phyloP scores from a whole-genome alignment of 2,888 invertebrate species.

The Catotricha subobsoleta region DNA sequence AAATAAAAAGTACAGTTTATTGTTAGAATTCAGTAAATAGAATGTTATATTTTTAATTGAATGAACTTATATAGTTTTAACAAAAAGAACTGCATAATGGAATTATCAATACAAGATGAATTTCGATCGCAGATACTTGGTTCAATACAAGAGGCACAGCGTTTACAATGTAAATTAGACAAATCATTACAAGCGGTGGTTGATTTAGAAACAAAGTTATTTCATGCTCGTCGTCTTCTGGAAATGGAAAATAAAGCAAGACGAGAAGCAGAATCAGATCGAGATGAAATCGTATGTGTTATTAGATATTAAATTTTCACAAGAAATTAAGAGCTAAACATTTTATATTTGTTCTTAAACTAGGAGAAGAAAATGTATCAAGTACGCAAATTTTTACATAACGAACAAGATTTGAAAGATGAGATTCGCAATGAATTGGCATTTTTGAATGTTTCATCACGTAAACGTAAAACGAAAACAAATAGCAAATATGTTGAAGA shows the following conservation, averaged over 20 bases:
- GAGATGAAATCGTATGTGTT: too few species aligned
- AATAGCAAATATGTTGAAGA: slow-evolving; percentile 23
- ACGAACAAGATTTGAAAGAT: slow-evolving; percentile 54
- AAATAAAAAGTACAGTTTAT: too few species aligned
- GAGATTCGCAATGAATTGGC: slow-evolving; percentile 67
- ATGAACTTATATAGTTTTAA: too few species aligned
- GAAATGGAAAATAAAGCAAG: slow-evolving; percentile 61
- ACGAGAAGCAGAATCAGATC: slow-evolving; percentile 49
- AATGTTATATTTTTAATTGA: too few species aligned
- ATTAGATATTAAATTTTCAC: slow-evolving; percentile 34
- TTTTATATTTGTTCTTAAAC: neutral
- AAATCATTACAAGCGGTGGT: slow-evolving; percentile 51
- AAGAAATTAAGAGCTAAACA: too few species aligned
- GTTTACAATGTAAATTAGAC: slow-evolving; percentile 51
- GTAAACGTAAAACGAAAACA: slow-evolving; percentile 37
- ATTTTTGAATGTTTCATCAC: slow-evolving; percentile 45
- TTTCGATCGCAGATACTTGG: slow-evolving; percentile 49
- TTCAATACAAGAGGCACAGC: slow-evolving; percentile 50
- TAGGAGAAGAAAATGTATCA: slow-evolving; percentile 55
- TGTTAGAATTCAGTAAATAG: too few species aligned
- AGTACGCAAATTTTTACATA: slow-evolving; percentile 54
- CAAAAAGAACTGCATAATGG: too few species aligned
- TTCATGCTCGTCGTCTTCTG: slow-evolving; percentile 59
- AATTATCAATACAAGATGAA: slow-evolving; percentile 53
- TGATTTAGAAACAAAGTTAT: slow-evolving; percentile 61